These are phyloP conservation scores for Himalopsyche phryganea DNA, from an alignment of 1,140 invertebrate genomes.

Conservation along the genomic window DNA sequence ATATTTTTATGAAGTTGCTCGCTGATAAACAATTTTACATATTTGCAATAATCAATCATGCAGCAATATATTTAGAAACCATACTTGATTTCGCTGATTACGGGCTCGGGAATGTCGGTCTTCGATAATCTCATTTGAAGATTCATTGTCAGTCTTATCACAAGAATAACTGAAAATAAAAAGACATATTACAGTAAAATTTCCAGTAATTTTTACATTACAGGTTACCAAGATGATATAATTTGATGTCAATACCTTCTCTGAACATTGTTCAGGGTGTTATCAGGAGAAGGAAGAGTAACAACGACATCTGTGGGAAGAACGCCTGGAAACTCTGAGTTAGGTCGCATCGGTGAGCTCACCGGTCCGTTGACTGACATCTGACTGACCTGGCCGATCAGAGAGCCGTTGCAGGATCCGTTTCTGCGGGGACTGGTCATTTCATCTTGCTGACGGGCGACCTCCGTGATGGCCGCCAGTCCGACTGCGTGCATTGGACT, in stretches of 20 bases:
- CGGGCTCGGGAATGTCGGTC: conserved; percentile 24
- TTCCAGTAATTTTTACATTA: not conserved
- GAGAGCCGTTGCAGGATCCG: conserved; percentile 21
- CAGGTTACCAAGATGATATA: no score
- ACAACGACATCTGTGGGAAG: conserved; percentile 51
- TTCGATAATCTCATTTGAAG: conserved; percentile 33
- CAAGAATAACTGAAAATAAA: conserved; percentile 40
- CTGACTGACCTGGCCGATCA: conserved; percentile 5
- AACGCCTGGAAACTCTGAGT: conserved; percentile 47
- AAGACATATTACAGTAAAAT: conserved; percentile 8
- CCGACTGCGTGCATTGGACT: conserved; percentile 58
- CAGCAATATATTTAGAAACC: not conserved
- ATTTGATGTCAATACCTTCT: no score
- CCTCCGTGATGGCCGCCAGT: conserved; percentile 59
- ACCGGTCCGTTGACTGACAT: conserved; percentile 21
- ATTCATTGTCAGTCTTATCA: conserved; percentile 40
- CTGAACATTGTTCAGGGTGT: conserved; percentile 36
- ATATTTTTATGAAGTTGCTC: not conserved
- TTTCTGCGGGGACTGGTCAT: conserved; percentile 35
- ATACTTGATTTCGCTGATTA: conserved; percentile 29
- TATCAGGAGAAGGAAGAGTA: conserved; percentile 44
- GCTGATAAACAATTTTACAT: not conserved
- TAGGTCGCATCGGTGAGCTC: conserved; percentile 34
- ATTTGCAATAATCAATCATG: not conserved
- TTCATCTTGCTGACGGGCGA: conserved; percentile 46